phyloP scores from a whole-genome alignment of 2,797 vertebrate species.

The Tolypeutes matacus region DNA sequence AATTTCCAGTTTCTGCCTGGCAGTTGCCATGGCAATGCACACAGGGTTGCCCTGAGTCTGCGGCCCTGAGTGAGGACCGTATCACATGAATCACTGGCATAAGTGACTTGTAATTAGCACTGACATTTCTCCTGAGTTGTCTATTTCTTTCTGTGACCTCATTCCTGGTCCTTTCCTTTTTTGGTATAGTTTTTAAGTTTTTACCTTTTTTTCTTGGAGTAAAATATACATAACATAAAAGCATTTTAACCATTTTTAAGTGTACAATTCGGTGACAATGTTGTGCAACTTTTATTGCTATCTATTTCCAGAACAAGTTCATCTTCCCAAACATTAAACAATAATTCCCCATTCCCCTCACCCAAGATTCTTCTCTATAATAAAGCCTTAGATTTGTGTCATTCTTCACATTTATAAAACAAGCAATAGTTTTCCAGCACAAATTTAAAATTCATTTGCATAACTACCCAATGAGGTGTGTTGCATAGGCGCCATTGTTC shows the following conservation, averaged over 20 bases:
- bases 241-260: no score
- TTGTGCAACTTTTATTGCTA: no score
- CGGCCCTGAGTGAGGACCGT: slow-evolving; percentile 43
- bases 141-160: slow-evolving; percentile 78
- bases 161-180: slow-evolving; percentile 77
- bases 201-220: no score
- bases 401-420: slow-evolving; percentile 47
- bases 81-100: slow-evolving; percentile 67
- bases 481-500: not conserved
- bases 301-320: no score
- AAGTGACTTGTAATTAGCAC: slow-evolving; percentile 71
- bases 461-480: not conserved
- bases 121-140: slow-evolving; percentile 59
- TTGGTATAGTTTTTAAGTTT: slow-evolving; percentile 60
- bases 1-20: slow-evolving; percentile 72
- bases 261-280: no score
- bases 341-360: not conserved
- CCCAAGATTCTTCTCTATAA: slow-evolving; percentile 67
- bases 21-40: slow-evolving; percentile 77
- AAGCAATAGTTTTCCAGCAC: slow-evolving; percentile 9
- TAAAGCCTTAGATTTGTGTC: not conserved
- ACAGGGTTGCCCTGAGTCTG: slow-evolving; percentile 57
- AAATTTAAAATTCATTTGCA: slow-evolving; percentile 54
- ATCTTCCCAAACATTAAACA: no score
- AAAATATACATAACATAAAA: no score